Base-by-base conservation (phyloP, 2,888 invertebrate genomes). In the Encarsia formosa region DNA sequence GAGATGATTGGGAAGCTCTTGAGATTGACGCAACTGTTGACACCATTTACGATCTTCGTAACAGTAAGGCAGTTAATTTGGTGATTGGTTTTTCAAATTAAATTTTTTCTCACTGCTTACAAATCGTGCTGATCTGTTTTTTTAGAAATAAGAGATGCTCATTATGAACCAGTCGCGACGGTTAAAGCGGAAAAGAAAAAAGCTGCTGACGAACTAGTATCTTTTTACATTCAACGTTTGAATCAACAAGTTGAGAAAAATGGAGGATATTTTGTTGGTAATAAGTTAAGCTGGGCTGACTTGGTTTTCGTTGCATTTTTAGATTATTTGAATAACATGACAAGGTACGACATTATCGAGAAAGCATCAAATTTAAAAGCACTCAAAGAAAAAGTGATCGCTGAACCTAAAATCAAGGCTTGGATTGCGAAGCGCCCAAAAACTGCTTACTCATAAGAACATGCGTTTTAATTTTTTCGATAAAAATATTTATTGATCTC, bases 391-490 rank as follows among this genome's bases (percentile, higher is more conserved):
- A 79, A 79, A 55, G 79, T 85, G n/a, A 68, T 78, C 8, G 74
- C 70, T 4, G 59, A 81, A 43, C 83, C 84, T 2, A 71, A 76
- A 16, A 82, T 86, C 62, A 83, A 84, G 66, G 76, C 75, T 18
- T 86, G 85, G 84, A 73, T 85, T 38, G 81, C 77, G 49, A 82
- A 80, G 59, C 78, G 85, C 57, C 85, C 85, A n/a, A n/a, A n/a
- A n/a, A n/a, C n/a, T n/a, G n/a, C n/a, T n/a, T n/a, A n/a, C n/a
- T n/a, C n/a, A n/a, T n/a, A n/a, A n/a, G n/a, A n/a, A n/a, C n/a
- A n/a, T n/a, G n/a, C n/a, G n/a, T n/a, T n/a, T n/a, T n/a, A n/a
- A n/a, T n/a, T n/a, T n/a, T n/a, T n/a, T n/a, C n/a, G n/a, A n/a
- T n/a, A n/a, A n/a, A n/a, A n/a, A n/a, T n/a, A n/a, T n/a, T n/a